Base-by-base conservation (phyloP, 2,113 vertebrate species). In the Pterocles burchelli region DNA sequence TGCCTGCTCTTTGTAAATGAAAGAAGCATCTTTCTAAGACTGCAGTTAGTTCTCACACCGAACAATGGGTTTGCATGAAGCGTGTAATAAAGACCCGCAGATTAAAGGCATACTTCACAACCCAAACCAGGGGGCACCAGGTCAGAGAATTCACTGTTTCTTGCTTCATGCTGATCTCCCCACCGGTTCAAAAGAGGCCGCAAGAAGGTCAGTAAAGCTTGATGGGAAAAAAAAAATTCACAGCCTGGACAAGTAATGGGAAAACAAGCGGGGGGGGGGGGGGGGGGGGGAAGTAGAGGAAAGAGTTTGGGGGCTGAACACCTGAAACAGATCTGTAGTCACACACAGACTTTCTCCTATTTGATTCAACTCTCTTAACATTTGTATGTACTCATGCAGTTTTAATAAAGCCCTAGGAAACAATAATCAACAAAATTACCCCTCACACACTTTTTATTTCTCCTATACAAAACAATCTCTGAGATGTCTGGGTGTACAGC, bases 91-190 rank as follows among this genome's bases (percentile, higher is more conserved):
- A 43, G 46, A 36, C 31, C 4, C 1, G 1, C 10, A 83, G 33
- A 77, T 24, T 41, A 92, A 68, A 91, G 57, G 45, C 33, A 13
- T 13, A 28, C 22, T 71, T 85, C 48, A 33, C 59, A 29, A 43
- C 28, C 9, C 48, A 67, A 84, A 89, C 1, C 1, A 81, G 21
- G 57, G n/a, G 15, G 16, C 38, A n/a, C 0, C 0, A 73, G 26
- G n/a, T n/a, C 36, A 73, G 66, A 73, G 52, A 82, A 89, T 49
- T 93, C 81, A 43, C n/a, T 9, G 16, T 9, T 11, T 88, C 45
- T 65, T 79, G 58, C 54, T 49, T 79, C 22, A 24, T 22, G 31
- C 19, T 73, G 20, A 41, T 49, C 11, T 66, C 19, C n/a, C 22
- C 66, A 25, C 25, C 8, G 2, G 6, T 15, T 2, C 11, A 49